Conservation (phyloP, 2,888 invertebrate genomes). For the Urechis unicinctus region DNA sequence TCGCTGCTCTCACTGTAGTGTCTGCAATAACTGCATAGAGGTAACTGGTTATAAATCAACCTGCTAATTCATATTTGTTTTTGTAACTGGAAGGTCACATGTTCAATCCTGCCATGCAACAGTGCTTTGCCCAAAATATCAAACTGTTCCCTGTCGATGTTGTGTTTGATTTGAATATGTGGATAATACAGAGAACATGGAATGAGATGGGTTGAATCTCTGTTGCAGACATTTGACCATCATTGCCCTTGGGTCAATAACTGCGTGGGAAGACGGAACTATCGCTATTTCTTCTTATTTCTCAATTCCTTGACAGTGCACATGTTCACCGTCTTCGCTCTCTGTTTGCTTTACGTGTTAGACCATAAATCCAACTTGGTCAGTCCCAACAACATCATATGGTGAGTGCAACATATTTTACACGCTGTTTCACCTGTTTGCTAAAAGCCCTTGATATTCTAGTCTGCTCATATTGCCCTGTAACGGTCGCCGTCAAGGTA, state of each 20-base stretch:
- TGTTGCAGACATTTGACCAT: constrained; percentile 91
- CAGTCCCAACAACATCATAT: constrained; percentile 55
- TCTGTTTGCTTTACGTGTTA: constrained; percentile 87
- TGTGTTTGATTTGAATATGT: too few relatives aligned
- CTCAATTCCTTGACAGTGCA: constrained; percentile 91
- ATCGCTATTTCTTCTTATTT: constrained; percentile 98
- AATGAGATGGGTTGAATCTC: not conserved
- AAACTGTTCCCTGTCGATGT: too few relatives aligned
- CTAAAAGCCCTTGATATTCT: too few relatives aligned
- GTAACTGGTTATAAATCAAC: constrained; percentile 27
- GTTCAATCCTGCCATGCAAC: too few relatives aligned
- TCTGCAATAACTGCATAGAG: constrained; percentile 89
- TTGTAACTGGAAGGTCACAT: not conserved
- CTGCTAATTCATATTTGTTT: not conserved
- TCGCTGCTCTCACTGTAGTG: constrained; percentile 96
- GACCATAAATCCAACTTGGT: constrained; percentile 74
- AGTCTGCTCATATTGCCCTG: too few relatives aligned
- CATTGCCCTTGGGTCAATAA: constrained; percentile 64
- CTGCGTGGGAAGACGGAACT: constrained; percentile 82
- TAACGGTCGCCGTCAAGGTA: too few relatives aligned
- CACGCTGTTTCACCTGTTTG: not conserved
- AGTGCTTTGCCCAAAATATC: too few relatives aligned
- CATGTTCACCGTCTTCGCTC: constrained; percentile 93
- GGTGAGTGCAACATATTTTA: too few relatives aligned
- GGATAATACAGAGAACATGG: too few relatives aligned